These are phyloP conservation scores for Pristionchus entomophagus DNA, from an alignment of 2,888 invertebrate species.

Conservation along the genomic window DNA sequence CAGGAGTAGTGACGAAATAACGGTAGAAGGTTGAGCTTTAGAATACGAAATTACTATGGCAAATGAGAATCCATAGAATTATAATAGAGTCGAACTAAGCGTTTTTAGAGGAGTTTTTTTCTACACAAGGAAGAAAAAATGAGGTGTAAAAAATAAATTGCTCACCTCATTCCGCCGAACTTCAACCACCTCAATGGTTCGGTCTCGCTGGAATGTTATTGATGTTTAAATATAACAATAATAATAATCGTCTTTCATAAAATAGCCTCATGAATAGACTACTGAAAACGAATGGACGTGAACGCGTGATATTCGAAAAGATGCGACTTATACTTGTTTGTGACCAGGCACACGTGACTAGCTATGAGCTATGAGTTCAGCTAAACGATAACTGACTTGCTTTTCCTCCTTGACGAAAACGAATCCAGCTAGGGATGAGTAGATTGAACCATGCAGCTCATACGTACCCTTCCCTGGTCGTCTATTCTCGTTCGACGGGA, in stretches of 20 bases:
- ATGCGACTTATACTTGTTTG: neutral
- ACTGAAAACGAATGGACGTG: conserved; percentile 25
- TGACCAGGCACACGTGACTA: neutral
- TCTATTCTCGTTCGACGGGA: conserved; percentile 65
- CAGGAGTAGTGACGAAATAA: neutral
- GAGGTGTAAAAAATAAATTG: conserved; percentile 15
- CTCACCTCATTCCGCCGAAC: conserved; percentile 60
- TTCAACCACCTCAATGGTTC: conserved; percentile 82
- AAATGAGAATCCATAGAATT: neutral
- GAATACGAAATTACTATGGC: neutral
- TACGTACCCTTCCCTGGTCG: conserved; percentile 87
- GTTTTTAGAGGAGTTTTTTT: neutral
- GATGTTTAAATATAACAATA: neutral
- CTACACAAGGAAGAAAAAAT: neutral
- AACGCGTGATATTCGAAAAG: conserved; percentile 38
- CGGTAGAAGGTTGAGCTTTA: too few relatives aligned
- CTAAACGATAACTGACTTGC: conserved; percentile 51
- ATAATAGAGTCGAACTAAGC: neutral
- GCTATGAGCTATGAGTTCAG: too few relatives aligned
- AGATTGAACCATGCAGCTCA: conserved; percentile 88
- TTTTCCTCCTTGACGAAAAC: conserved; percentile 79
- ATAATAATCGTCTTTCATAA: too few relatives aligned
- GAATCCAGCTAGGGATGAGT: conserved; percentile 87
- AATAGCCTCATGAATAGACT: too few relatives aligned
- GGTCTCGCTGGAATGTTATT: conserved; percentile 53